phyloP scores from a whole-genome alignment of 2,113 vertebrate species.

The Onychostruthus taczanowskii region DNA sequence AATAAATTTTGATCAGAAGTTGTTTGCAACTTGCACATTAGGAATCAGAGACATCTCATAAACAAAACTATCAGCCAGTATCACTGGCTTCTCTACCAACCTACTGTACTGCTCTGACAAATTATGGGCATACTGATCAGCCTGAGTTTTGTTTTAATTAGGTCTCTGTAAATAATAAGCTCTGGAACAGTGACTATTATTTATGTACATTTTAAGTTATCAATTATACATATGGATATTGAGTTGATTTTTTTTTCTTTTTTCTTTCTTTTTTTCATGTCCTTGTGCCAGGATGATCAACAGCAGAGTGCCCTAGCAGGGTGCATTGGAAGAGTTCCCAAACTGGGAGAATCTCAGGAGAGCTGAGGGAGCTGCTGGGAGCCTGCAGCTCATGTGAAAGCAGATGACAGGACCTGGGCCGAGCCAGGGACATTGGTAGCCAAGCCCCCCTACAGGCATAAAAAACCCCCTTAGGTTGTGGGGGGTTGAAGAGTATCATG shows the following conservation, averaged over 20 bases:
- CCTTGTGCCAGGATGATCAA: neutral
- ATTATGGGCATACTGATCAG: neutral
- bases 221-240: neutral
- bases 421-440: too few relatives aligned
- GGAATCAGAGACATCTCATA: neutral
- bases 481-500: neutral
- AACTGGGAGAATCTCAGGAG: neutral
- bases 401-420: fast-evolving
- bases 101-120: neutral
- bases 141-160: neutral
- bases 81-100: neutral
- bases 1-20: neutral
- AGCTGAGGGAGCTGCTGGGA: neutral
- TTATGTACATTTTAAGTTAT: neutral
- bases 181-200: neutral
- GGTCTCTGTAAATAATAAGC: neutral
- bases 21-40: neutral
- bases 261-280: too few relatives aligned
- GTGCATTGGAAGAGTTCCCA: neutral
- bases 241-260: neutral
- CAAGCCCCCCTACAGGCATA: neutral
- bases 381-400: neutral
- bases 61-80: neutral
- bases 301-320: neutral
- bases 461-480: neutral